phyloP scores from a whole-genome alignment of 2,797 vertebrate species.

The Malurus leucopterus region DNA sequence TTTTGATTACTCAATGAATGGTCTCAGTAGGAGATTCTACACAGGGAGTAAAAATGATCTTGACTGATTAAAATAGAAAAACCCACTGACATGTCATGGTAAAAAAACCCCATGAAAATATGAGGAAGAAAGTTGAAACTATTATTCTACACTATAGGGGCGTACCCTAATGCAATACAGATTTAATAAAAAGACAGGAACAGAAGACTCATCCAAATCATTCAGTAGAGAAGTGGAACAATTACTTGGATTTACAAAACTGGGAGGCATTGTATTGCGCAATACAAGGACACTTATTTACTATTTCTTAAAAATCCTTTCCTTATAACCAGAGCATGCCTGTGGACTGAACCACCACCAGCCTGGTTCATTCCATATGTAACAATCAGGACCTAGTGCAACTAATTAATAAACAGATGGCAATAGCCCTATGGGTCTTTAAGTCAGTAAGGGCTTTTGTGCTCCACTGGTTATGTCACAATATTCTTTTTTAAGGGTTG shows the following conservation, averaged over 20 bases:
- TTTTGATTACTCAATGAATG: neutral
- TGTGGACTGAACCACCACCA: neutral
- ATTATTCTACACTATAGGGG: neutral
- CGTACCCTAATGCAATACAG: neutral
- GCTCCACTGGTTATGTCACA: conserved; percentile 36
- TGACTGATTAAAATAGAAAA: neutral
- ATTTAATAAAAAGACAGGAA: neutral
- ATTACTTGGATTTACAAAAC: neutral
- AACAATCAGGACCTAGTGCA: neutral
- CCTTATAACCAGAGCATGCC: neutral
- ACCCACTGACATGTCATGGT: fast-evolving
- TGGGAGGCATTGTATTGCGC: neutral
- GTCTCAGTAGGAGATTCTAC: neutral
- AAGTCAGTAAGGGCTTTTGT: conserved; percentile 37
- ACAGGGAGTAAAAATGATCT: fast-evolving
- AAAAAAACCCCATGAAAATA: neutral
- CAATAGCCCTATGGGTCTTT: neutral
- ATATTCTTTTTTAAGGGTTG: conserved; percentile 37
- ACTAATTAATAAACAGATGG: conserved; percentile 50
- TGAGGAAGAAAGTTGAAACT: neutral
- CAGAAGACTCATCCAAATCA: neutral
- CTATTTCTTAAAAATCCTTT: neutral
- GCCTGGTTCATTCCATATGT: neutral
- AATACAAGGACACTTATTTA: neutral
- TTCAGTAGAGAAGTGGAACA: neutral